phyloP scores from a whole-genome alignment of 2,797 vertebrate genomes.

The Odontamblyopus rebecca region DNA sequence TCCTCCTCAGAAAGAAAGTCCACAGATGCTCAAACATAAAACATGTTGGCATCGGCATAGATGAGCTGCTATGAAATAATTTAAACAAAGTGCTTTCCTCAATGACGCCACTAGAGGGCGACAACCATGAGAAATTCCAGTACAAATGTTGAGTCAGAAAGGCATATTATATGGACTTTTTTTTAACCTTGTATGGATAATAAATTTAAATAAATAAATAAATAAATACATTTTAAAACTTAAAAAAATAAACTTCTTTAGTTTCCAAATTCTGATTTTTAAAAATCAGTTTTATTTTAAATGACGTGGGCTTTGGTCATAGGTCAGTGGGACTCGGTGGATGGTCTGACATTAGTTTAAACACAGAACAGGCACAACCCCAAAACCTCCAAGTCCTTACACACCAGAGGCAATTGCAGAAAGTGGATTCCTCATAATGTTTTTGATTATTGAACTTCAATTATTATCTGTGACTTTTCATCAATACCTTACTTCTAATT shows the following conservation, averaged over 20 bases:
- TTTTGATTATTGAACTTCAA: background rate
- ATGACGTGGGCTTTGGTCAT: background rate
- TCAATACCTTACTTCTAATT: no score
- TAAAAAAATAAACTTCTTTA: background rate
- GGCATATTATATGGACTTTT: background rate
- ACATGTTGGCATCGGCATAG: no score
- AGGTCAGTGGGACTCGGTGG: conserved; percentile 26
- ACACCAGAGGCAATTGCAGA: background rate
- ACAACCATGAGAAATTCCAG: background rate
- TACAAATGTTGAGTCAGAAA: background rate
- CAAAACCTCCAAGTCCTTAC: conserved; percentile 81
- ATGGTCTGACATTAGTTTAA: conserved; percentile 64
- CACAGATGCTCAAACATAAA: no score
- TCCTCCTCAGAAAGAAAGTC: no score
- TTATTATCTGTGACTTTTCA: no score
- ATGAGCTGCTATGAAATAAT: background rate
- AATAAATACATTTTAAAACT: no score
- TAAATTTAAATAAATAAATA: no score
- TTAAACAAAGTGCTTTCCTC: background rate
- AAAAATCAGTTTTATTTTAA: background rate
- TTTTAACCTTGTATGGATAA: background rate
- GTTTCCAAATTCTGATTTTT: background rate
- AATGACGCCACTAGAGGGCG: background rate
- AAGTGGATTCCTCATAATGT: background rate
- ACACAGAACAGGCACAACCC: conserved; percentile 73